Base-by-base conservation (phyloP, 2,888 invertebrate genomes). In the Caenorhabditis angaria region DNA sequence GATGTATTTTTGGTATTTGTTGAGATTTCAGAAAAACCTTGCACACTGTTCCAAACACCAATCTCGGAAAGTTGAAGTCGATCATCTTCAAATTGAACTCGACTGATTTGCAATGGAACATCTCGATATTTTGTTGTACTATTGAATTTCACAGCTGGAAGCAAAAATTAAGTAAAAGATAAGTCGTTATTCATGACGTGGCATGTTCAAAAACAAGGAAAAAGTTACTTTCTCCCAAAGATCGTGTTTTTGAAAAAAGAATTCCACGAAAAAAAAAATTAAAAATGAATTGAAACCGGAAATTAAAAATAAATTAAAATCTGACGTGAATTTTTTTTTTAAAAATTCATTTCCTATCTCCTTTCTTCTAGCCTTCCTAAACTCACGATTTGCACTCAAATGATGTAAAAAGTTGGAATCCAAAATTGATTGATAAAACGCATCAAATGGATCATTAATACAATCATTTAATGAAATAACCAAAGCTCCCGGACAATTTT, bases 381-480 rank as follows among this genome's bases (percentile, higher is more conserved):
- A 59, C 67, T 32, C 48, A 67, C 71, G 63, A 27, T 27, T 63
- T 50, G 73, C 64, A 51, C 63, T 68, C 24, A 83, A 67, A 35
- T 76, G 77, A 65, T 83, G 82, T 4, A 66, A 65, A 58, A 83
- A 83, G 28, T 76, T 55, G 1, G 71, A 60, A 25, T 73, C 70
- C 20, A 76, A 22, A 27, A 83, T 71, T 12, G 82, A 64, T 47
- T 71, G 65, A 67, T 78, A 75, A 24, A 83, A 71, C 18, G 72
- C 65, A 5, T 65, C 69, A n/a, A 78, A 74, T 18, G 83, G 83
- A 27, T 83, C 83, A 65, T 82, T 83, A 10, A 83, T 60, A 67
- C 83, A 83, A 55, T 83, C 83, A 27, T 76, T 75, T 3, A 83
- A 60, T 20, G 78, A 78, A 41, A 78, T 74, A 0, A 83, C 73